Conservation (phyloP, 2,113 vertebrate genomes). For the Seriola quinqueradiata region DNA sequence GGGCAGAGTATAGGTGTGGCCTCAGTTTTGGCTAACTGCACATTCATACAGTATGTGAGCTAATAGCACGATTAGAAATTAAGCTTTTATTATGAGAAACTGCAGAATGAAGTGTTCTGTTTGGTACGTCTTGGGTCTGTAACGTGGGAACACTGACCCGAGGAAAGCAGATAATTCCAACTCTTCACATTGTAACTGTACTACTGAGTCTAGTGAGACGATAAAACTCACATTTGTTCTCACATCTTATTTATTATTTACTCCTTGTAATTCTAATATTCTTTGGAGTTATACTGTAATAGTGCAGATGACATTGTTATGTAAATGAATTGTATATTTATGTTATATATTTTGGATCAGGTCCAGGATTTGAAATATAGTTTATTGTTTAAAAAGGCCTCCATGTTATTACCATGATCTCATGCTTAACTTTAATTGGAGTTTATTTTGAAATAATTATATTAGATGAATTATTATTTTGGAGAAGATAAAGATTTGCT, state of each 20-base stretch:
- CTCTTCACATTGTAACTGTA: conserved; percentile 72
- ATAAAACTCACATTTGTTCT: conserved; percentile 59
- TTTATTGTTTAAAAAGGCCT: conserved; percentile 52
- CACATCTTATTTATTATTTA: conserved; percentile 80
- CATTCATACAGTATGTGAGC: conserved; percentile 16
- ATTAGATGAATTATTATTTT: conserved; percentile 67
- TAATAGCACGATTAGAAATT: conserved; percentile 38
- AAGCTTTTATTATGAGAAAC: conserved; percentile 32
- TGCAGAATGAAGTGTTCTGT: conserved; percentile 34
- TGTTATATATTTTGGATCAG: conserved; percentile 63
- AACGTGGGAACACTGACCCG: conserved; percentile 30
- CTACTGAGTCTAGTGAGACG: conserved; percentile 81
- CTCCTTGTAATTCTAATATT: conserved; percentile 66
- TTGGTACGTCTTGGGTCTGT: conserved; percentile 28
- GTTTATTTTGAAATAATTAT: conserved; percentile 71
- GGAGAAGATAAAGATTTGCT: conserved; percentile 60
- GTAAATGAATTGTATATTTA: conserved; percentile 77
- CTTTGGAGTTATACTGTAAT: conserved; percentile 65
- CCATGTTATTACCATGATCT: conserved; percentile 49
- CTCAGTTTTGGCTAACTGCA: conserved; percentile 21
- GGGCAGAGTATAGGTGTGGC: conserved; percentile 3
- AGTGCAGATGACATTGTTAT: conserved; percentile 58
- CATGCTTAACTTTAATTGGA: conserved; percentile 63
- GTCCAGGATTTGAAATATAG: conserved; percentile 59
- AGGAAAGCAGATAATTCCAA: conserved; percentile 33